phyloP scores from a whole-genome alignment of 1,140 invertebrate species.

The Cotesia glomerata region DNA sequence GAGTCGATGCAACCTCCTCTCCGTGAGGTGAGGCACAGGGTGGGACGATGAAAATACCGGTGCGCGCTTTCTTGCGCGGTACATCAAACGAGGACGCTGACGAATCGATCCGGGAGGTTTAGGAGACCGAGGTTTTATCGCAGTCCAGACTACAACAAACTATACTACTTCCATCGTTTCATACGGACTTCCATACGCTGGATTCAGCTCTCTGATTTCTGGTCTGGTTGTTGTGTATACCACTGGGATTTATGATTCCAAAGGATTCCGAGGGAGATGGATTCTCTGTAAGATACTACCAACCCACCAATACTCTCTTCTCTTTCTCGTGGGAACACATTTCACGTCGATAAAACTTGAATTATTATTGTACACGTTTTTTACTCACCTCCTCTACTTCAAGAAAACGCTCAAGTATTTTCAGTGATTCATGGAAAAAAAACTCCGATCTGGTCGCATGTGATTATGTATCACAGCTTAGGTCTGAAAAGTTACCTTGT shows the following conservation, averaged over 20 bases:
- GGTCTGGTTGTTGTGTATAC: not conserved
- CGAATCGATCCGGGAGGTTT: slow-evolving; percentile 37
- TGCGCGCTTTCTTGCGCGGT: slow-evolving; percentile 35
- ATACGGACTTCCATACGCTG: too few species aligned
- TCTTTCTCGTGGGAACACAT: slow-evolving; percentile 31
- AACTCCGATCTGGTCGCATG: too few species aligned
- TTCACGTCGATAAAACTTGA: slow-evolving; percentile 15
- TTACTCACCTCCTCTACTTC: not conserved
- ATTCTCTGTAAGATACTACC: slow-evolving; percentile 24
- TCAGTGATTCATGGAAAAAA: too few species aligned
- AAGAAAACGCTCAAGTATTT: too few species aligned
- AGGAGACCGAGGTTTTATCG: slow-evolving; percentile 26
- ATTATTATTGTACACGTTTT: slow-evolving; percentile 5
- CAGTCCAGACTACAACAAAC: not conserved
- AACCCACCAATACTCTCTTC: not conserved
- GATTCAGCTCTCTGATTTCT: too few species aligned
- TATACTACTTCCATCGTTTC: too few species aligned
- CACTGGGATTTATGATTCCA: slow-evolving; percentile 25
- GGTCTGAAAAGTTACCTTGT: too few species aligned
- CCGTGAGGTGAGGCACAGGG: not conserved
- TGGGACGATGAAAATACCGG: slow-evolving; percentile 32
- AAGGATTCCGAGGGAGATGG: slow-evolving; percentile 9
- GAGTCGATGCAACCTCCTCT: not conserved
- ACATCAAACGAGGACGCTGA: slow-evolving; percentile 36
- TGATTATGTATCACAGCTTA: too few species aligned